Base-by-base conservation (phyloP, 2,888 invertebrate species). In the Chrysolina oricalcia region DNA sequence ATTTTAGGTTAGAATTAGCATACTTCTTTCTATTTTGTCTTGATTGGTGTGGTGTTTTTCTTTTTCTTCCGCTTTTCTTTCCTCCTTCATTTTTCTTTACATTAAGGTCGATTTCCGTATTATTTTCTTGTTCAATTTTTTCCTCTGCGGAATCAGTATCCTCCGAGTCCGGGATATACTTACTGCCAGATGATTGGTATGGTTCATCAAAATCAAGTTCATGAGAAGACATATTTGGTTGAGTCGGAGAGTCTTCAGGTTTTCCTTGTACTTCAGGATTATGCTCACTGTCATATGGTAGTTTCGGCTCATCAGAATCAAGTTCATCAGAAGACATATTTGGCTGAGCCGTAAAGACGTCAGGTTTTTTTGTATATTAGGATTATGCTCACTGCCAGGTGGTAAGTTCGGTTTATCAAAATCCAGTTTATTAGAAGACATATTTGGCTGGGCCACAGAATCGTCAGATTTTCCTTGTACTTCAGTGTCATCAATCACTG, bases 21-120 rank as follows among this genome's bases (percentile, higher is more conserved):
- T 17, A 43, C 27, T 27, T 72, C 23, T 48, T 72, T 72, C 67
- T 35, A 27, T 72, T 35, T 56, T 66, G 9, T 53, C 53, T 64
- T 27, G 50, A 68, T 40, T 68, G 68, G 35, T 50, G 13, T 19
- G 15, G 19, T 13, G n/a, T 70, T 19, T 64, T 69, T 59, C 65
- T 74, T 64, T 73, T 73, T 73, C 65, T 64, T 73, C 65, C 69
- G 19, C 65, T 8, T 65, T 70, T 70, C 27, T 64, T 70, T 70
- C 70, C 56, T 21, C 66, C 70, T 74, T 68, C 43, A 71, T 50
- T 64, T 50, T 40, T 23, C n/a, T 27, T 40, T n/a, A 64, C 17
- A 64, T 64, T 71, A n/a, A 65, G 40, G 48, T 64, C 41, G 71
- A 41, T 23, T 65, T 71, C 21, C 64, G 21, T 71, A 64, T 53